phyloP scores from a whole-genome alignment of 2,113 vertebrate genomes.

The Lophius piscatorius region DNA sequence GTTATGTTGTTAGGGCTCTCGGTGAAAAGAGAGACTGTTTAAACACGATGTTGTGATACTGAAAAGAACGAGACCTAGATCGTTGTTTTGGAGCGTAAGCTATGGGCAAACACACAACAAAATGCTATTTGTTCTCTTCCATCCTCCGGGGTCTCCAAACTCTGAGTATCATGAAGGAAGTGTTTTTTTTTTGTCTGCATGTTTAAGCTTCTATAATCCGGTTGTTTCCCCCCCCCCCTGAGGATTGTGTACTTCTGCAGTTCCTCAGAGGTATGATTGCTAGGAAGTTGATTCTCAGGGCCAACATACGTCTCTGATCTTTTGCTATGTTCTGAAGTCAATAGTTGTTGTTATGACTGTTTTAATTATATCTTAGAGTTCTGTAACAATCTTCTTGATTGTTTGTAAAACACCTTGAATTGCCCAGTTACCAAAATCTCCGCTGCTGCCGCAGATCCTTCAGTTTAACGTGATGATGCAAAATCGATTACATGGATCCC shows the following conservation, averaged over 20 bases:
- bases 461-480: too few relatives aligned
- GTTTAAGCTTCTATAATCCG: conserved; percentile 6
- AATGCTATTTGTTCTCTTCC: conserved; percentile 23
- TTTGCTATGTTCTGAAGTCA: too few relatives aligned
- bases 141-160: conserved; percentile 10
- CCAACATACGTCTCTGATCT: too few relatives aligned
- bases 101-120: conserved; percentile 8
- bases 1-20: conserved; percentile 15
- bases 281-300: background rate
- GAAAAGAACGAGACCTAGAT: conserved; percentile 1
- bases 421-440: too few relatives aligned
- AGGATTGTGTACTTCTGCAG: background rate
- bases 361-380: too few relatives aligned
- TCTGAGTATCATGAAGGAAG: background rate
- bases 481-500: too few relatives aligned
- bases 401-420: too few relatives aligned
- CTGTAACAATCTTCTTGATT: too few relatives aligned
- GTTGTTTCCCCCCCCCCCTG: conserved; percentile 3
- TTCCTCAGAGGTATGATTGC: conserved; percentile 11
- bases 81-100: conserved; percentile 13
- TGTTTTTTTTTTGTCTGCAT: conserved; percentile 4
- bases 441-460: too few relatives aligned
- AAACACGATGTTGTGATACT: conserved; percentile 14
- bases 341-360: too few relatives aligned
- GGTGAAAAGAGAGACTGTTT: conserved; percentile 17